A percentile compares a stretch with the other conserved stretches of the same genome.
phyloP scores from a whole-genome alignment of 2,797 vertebrate species.

The Spinus pinus region DNA sequence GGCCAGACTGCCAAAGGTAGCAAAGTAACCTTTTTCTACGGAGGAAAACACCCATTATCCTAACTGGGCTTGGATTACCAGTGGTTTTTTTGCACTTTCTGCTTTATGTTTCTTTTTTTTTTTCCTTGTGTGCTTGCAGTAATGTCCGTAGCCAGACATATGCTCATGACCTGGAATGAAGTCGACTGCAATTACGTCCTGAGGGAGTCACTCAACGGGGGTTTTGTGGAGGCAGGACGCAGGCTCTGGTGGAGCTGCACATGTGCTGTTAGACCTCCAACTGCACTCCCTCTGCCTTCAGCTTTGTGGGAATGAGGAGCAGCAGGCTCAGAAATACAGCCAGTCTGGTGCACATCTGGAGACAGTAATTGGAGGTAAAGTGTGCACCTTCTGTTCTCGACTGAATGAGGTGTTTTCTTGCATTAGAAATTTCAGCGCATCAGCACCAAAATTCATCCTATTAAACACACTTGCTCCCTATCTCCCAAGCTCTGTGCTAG shows the following conservation, averaged over 20 bases:
- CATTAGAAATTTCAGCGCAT: background rate
- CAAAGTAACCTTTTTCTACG: background rate
- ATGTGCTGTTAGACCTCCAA: background rate
- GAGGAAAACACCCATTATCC: background rate
- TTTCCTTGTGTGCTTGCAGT: background rate
- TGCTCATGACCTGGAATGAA: background rate
- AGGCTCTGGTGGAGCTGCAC: background rate
- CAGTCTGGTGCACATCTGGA: background rate
- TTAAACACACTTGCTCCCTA: accelerated
- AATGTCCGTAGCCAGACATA: background rate
- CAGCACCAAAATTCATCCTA: slow-evolving; percentile 2
- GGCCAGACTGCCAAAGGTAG: background rate
- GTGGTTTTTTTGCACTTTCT: slow-evolving; percentile 21
- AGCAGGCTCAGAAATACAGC: background rate
- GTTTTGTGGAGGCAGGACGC: background rate
- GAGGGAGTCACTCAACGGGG: background rate
- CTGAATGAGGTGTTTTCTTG: background rate
- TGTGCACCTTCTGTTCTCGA: background rate
- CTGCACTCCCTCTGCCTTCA: background rate
- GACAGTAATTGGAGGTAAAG: slow-evolving; percentile 27
- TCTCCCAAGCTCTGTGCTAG: accelerated
- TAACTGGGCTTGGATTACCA: background rate
- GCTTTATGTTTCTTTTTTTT: background rate
- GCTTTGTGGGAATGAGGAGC: background rate
- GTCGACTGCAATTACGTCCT: slow-evolving; percentile 5